Percentiles rank a stretch among this genome's conserved stretches.
Conservation (phyloP, 2,888 invertebrate species). For the Thecophora atra region DNA sequence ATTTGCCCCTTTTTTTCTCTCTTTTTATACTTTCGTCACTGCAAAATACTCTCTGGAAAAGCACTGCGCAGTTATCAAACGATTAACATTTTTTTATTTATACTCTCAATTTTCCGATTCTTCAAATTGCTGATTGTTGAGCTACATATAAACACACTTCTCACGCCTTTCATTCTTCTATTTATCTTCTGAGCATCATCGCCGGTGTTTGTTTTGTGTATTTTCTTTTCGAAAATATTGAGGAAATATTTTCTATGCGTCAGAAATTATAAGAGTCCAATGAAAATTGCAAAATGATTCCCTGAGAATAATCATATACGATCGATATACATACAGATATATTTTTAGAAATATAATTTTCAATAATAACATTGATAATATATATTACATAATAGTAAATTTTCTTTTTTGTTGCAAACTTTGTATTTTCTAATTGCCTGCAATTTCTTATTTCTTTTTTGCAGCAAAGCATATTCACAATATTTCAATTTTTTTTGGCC, state of each 20-base stretch:
- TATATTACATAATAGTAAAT: background rate
- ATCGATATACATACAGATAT: background rate
- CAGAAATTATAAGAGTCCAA: background rate
- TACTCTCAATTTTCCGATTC: background rate
- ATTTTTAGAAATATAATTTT: background rate
- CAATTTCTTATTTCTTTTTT: no score
- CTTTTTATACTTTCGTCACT: constrained; percentile 1
- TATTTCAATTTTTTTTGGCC: no score
- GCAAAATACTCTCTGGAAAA: background rate
- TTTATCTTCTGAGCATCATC: constrained; percentile 38
- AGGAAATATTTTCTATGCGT: constrained; percentile 3
- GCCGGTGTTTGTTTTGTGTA: constrained; percentile 22
- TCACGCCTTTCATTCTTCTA: constrained; percentile 10
- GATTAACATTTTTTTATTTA: background rate
- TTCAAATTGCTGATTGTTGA: background rate
- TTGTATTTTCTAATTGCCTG: background rate
- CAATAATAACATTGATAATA: background rate
- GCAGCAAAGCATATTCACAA: no score
- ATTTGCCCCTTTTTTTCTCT: constrained; percentile 20
- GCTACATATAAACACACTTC: background rate
- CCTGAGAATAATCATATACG: background rate
- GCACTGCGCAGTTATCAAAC: background rate
- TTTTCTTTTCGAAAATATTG: constrained; percentile 9
- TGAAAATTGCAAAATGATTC: background rate
- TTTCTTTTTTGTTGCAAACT: background rate